Base-by-base conservation (phyloP, 35 echinoderm and acorn worm genomes). In the Apostichopus parvimensis region DNA sequence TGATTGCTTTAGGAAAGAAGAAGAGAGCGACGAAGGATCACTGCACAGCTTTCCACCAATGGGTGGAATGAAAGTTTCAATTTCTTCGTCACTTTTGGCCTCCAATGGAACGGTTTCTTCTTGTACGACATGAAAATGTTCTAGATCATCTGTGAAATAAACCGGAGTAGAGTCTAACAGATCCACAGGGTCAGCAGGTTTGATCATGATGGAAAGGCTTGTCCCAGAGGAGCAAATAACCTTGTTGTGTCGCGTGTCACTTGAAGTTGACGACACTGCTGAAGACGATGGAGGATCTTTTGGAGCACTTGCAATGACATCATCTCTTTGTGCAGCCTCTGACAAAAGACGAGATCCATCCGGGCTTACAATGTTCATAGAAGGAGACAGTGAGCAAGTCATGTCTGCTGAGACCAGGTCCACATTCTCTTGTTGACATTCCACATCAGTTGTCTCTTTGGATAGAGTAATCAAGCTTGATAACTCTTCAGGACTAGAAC, bases 41-140 rank as follows among this genome's bases (percentile, higher is more conserved):
- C 17, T 75, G 15, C 6, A 22, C 6, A 22, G 71, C 71, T 75
- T 75, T 3, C 64, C 18, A 68, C 11, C 11, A 5, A 75, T 11
- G 15, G 81, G 81, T 23, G 81, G 81, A 8, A 84, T 17, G 24
- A 84, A 84, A 9, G 54, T 84, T 15, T 84, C 81, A 10, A 22
- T 22, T 9, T 84, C 81, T 24, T 84, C 56, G n/a, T 84, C 81
- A 59, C 54, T 59, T 58, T 84, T 59, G 17, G 81, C 20, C 53
- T 84, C 81, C 81, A 84, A 59, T 56, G 81, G 24, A 60, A 84
- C 81, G 8, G 81, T 84, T 23, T 84, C 81, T 59, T 84, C 81
- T 84, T 84, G 81, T 8, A 59, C 81, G 8, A 84, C 57, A 22
- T 84, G n/a, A 84, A 84, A 84, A 25, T 84, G 57, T 25, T 84